Conservation (phyloP, 2,888 invertebrate genomes). For the Dione juno region DNA sequence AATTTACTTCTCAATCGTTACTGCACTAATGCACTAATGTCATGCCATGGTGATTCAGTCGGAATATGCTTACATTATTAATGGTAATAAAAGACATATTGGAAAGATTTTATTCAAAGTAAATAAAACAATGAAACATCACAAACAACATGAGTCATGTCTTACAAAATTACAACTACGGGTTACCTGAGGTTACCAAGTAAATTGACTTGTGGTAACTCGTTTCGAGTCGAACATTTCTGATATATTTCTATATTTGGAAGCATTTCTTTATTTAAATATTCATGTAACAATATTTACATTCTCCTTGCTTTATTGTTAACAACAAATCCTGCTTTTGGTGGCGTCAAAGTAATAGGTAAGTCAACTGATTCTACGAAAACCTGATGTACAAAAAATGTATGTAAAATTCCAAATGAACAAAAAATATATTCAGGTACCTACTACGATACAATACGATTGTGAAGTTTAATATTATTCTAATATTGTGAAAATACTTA, state of each 20-base stretch:
- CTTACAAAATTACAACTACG: slow-evolving; percentile 30
- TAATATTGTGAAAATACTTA: too few relatives aligned
- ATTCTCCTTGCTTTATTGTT: neutral
- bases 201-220: slow-evolving; percentile 29
- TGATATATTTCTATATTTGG: slow-evolving; percentile 13
- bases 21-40: too few relatives aligned
- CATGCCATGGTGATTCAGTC: too few relatives aligned
- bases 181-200: slow-evolving; percentile 30
- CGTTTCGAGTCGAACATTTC: slow-evolving; percentile 3
- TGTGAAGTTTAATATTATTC: too few relatives aligned
- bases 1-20: slow-evolving; percentile 22
- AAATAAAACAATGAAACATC: slow-evolving; percentile 35
- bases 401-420: too few relatives aligned
- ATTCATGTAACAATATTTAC: neutral
- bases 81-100: neutral
- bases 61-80: neutral
- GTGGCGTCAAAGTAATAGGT: neutral
- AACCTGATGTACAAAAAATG: too few relatives aligned
- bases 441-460: too few relatives aligned
- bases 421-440: too few relatives aligned
- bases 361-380: too few relatives aligned
- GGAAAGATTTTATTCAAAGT: neutral
- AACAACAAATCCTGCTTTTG: neutral
- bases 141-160: slow-evolving; percentile 34
- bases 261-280: neutral